Percentiles rank a stretch among this genome's conserved stretches.
phyloP scores from a whole-genome alignment of 2,113 vertebrate genomes.

The Accipiter cooperii region DNA sequence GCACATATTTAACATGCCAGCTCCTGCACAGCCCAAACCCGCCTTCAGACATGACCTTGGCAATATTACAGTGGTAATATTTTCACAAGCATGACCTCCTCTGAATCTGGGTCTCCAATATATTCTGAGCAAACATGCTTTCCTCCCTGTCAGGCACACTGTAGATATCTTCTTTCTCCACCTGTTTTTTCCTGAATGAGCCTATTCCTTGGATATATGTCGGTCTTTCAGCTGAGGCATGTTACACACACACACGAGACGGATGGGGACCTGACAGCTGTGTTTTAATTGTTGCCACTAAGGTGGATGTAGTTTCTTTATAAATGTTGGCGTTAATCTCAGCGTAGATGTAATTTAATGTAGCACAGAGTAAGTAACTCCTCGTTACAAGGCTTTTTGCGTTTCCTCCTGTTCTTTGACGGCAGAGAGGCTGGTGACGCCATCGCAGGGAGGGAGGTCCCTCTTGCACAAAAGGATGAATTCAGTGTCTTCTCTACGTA shows the following conservation, averaged over 20 bases:
- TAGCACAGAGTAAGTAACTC: not conserved
- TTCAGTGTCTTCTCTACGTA: not conserved
- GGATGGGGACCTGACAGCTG: not conserved
- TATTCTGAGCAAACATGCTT: conserved; percentile 46
- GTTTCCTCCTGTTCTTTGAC: not conserved
- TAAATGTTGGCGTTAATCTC: not conserved
- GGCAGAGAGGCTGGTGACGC: not conserved
- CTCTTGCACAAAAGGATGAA: not conserved
- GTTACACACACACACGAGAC: rapidly evolving
- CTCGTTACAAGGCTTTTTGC: not conserved
- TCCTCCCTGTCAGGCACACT: not conserved
- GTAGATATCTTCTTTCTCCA: conserved; percentile 16
- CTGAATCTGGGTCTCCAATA: conserved; percentile 6
- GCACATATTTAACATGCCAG: not conserved
- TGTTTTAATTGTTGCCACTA: not conserved
- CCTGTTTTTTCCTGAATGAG: not conserved
- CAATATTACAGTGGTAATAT: not conserved
- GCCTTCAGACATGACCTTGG: not conserved
- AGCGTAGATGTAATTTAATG: not conserved
- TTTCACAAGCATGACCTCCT: conserved; percentile 27
- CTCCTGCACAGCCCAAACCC: not conserved
- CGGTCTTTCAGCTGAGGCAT: not conserved
- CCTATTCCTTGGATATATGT: rapidly evolving
- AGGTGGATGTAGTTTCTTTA: not conserved
- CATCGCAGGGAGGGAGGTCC: no score